A percentile compares a stretch with the other conserved stretches of the same genome.
These are phyloP conservation scores for Tenodera sinensis DNA, from an alignment of 2,888 invertebrate genomes.

Conservation along the genomic window DNA sequence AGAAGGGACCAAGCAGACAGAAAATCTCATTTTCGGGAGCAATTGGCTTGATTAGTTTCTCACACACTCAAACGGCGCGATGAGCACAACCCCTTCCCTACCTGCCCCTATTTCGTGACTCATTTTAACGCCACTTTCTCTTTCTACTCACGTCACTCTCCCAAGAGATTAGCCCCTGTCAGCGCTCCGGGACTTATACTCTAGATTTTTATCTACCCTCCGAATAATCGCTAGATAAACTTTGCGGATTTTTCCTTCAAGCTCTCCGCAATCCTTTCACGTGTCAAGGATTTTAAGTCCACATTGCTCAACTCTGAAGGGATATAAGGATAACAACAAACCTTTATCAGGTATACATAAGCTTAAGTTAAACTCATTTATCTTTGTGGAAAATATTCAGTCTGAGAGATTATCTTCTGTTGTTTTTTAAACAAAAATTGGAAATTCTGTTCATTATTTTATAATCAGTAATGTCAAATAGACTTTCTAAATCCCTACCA, in stretches of 20 bases:
- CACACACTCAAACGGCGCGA: not conserved
- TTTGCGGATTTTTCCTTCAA: not conserved
- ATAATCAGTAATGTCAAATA: too few species aligned
- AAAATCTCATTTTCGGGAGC: conserved; percentile 6
- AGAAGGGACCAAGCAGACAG: not conserved
- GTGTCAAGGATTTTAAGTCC: not conserved
- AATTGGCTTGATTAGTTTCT: conserved; percentile 6
- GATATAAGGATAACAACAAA: not conserved
- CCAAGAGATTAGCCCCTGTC: not conserved
- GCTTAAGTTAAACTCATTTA: too few species aligned
- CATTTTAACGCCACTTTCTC: not conserved
- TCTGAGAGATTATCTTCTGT: too few species aligned
- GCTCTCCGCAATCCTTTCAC: not conserved
- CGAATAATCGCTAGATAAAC: not conserved
- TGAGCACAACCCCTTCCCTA: not conserved
- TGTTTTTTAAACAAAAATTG: too few species aligned
- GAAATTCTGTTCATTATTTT: too few species aligned
- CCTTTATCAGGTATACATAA: too few species aligned
- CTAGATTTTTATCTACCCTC: not conserved
- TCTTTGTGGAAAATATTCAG: too few species aligned
- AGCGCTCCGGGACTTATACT: not conserved
- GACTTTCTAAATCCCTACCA: too few species aligned
- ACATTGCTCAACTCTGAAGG: not conserved
- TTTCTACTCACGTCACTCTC: not conserved
- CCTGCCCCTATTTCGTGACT: not conserved